These are phyloP conservation scores for Dasypus novemcinctus DNA, from an alignment of 2,113 vertebrate species.

Conservation along the genomic window DNA sequence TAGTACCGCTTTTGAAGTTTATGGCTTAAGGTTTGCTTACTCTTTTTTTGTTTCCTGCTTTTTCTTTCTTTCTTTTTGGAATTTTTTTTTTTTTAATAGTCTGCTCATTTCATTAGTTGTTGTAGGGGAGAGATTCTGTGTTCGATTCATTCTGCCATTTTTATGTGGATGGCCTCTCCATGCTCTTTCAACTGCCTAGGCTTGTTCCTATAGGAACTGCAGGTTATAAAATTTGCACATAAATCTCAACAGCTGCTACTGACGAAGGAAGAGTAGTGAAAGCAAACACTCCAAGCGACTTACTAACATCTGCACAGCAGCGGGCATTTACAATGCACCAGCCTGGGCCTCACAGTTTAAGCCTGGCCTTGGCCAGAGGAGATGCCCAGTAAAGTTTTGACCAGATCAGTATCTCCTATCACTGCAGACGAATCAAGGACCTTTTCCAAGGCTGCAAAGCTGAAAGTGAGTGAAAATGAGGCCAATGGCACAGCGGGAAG, in stretches of 20 bases:
- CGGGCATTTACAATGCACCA: not conserved
- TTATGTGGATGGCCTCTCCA: not conserved
- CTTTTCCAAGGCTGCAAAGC: not conserved
- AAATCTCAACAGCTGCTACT: not conserved
- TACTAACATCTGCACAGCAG: not conserved
- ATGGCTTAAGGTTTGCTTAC: not conserved
- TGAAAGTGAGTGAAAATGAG: not conserved
- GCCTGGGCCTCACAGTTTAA: not conserved
- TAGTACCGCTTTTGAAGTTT: not conserved
- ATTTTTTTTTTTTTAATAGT: not conserved
- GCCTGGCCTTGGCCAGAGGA: not conserved
- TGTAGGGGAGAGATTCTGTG: not conserved
- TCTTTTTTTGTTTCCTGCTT: not conserved
- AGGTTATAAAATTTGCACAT: not conserved
- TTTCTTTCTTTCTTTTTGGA: not conserved
- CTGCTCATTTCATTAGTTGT: not conserved
- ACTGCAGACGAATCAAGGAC: not conserved
- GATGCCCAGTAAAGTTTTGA: not conserved
- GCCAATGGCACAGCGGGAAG: not conserved
- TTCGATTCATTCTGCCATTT: not conserved
- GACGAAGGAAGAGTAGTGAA: not conserved
- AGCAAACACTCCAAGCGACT: not conserved
- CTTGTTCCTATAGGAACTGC: not conserved
- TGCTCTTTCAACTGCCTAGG: not conserved
- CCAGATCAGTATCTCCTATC: accelerated